These are phyloP conservation scores for Genyomyrus donnyi DNA, from an alignment of 2,113 vertebrate genomes.

Conservation along the genomic window DNA sequence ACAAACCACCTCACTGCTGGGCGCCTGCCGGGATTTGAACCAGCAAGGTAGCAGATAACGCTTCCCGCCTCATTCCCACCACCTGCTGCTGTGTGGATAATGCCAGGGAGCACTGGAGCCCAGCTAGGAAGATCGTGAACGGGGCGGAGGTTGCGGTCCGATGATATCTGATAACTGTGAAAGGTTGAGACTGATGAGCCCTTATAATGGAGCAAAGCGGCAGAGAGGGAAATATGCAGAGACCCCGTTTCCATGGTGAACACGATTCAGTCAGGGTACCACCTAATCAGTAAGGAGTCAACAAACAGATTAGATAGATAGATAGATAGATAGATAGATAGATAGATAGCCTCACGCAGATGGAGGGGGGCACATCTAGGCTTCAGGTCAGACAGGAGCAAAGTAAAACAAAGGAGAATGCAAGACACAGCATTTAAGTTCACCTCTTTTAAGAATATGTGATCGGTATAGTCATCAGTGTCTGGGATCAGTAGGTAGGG, in stretches of 20 bases:
- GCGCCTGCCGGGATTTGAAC: neutral
- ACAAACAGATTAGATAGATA: neutral
- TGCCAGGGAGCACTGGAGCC: neutral
- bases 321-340: neutral
- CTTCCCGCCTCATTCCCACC: neutral
- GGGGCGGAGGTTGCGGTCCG: neutral
- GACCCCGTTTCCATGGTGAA: conserved; percentile 60
- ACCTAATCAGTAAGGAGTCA: conserved; percentile 46
- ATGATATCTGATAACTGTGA: neutral
- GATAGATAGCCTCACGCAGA: neutral
- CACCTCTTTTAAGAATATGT: neutral
- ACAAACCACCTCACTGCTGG: neutral
- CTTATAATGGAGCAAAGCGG: conserved; percentile 48
- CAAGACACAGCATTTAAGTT: neutral
- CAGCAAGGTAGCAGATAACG: neutral
- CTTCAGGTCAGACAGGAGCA: neutral
- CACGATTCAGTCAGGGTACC: conserved; percentile 49
- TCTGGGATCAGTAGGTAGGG: neutral
- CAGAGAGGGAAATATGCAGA: conserved; percentile 55
- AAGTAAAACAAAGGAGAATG: neutral
- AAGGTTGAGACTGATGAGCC: conserved; percentile 7
- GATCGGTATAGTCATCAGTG: neutral
- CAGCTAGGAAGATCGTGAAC: neutral
- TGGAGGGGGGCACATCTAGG: neutral
- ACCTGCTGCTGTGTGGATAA: neutral